A percentile compares a stretch with the other conserved stretches of the same genome.
phyloP scores from a whole-genome alignment of 2,797 vertebrate species.

The Nasua narica region DNA sequence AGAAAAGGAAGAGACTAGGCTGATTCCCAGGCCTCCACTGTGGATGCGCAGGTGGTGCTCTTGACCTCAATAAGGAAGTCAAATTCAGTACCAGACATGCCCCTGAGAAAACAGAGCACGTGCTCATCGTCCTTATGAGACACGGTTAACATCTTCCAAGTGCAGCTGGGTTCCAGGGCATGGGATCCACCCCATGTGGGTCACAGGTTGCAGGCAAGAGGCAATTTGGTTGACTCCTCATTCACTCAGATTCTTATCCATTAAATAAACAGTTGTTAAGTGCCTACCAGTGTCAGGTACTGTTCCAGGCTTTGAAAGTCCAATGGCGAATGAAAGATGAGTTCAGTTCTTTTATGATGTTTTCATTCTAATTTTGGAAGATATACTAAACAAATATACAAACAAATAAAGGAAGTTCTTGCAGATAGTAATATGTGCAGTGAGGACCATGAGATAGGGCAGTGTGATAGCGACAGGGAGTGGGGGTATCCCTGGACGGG shows the following conservation, averaged over 20 bases:
- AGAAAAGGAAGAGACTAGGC: not conserved
- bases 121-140: not conserved
- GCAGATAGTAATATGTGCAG: not conserved
- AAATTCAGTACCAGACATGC: not conserved
- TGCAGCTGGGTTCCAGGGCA: not conserved
- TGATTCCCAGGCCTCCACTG: not conserved
- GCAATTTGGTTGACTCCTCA: not conserved
- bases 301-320: not conserved
- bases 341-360: not conserved
- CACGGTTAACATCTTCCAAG: not conserved
- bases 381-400: not conserved
- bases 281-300: not conserved
- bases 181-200: too few species aligned
- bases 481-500: fast-evolving
- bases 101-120: not conserved
- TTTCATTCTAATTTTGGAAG: not conserved
- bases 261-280: not conserved
- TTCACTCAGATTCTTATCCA: not conserved
- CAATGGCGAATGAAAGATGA: not conserved
- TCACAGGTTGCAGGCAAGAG: not conserved
- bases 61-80: not conserved
- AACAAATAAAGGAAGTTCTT: not conserved
- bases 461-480: not conserved
- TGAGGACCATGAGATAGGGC: not conserved
- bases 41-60: not conserved